phyloP scores from a whole-genome alignment of 2,888 invertebrate genomes.

The Eurytoma californica region DNA sequence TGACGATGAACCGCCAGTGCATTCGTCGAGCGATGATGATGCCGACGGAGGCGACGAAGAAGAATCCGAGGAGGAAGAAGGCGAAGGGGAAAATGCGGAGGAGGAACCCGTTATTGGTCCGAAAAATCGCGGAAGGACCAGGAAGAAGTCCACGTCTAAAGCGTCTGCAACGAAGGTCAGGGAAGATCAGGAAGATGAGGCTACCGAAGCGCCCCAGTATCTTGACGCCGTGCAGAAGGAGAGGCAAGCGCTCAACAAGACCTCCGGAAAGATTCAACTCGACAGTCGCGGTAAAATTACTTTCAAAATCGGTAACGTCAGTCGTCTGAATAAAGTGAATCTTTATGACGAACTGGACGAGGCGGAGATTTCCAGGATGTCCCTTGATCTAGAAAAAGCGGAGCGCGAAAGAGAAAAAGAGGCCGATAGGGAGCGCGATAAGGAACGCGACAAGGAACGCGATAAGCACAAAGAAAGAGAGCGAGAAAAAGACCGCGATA shows the following conservation, averaged over 20 bases:
- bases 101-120: conserved; percentile 50
- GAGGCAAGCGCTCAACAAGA: conserved; percentile 67
- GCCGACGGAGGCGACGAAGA: conserved; percentile 14
- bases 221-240: conserved; percentile 71
- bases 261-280: conserved; percentile 68
- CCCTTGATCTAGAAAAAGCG: conserved; percentile 36
- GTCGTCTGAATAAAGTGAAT: conserved; percentile 68
- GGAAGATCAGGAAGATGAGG: background rate
- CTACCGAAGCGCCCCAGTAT: conserved; percentile 59
- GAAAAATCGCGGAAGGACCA: conserved; percentile 30
- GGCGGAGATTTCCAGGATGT: conserved; percentile 50
- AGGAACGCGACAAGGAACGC: conserved; percentile 56
- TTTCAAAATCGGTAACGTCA: conserved; percentile 70
- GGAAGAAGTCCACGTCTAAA: background rate
- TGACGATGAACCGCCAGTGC: conserved; percentile 36
- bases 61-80: background rate
- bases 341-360: conserved; percentile 70
- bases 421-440: conserved; percentile 57
- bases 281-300: conserved; percentile 71
- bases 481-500: conserved; percentile 51
- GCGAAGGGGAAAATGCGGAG: background rate
- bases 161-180: conserved; percentile 36
- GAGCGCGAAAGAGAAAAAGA: conserved; percentile 58
- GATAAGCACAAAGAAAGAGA: conserved; percentile 53
- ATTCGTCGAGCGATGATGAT: conserved; percentile 22